Conservation (phyloP, 2,113 vertebrate species). For the Nyctibius bracteatus region DNA sequence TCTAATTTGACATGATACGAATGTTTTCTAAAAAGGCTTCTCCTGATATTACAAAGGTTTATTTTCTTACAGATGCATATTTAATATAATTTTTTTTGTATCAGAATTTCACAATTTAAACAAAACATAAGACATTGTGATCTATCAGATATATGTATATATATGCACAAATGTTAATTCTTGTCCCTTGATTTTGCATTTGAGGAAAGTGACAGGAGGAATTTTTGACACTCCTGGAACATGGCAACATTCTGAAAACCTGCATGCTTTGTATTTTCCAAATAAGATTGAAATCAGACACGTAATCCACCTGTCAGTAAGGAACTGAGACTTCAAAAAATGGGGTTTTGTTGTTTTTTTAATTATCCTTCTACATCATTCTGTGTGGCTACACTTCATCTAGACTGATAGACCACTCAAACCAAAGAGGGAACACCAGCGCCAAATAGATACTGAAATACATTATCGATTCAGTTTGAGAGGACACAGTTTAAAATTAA, state of each 20-base stretch:
- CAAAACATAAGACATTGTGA: neutral
- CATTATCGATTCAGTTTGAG: neutral
- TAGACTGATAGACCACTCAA: neutral
- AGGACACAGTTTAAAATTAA: neutral
- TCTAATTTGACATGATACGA: neutral
- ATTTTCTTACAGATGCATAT: neutral
- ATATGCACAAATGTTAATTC: neutral
- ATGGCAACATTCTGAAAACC: neutral
- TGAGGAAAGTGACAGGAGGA: slow-evolving; percentile 6
- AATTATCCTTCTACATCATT: neutral
- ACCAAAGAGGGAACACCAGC: neutral
- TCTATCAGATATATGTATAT: neutral
- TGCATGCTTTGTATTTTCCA: neutral
- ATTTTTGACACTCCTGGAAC: neutral
- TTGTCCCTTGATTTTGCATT: neutral
- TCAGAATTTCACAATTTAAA: neutral
- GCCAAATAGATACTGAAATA: neutral
- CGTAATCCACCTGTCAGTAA: slow-evolving; percentile 12
- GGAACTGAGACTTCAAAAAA: slow-evolving; percentile 8
- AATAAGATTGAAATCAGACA: slow-evolving; percentile 41
- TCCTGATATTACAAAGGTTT: neutral
- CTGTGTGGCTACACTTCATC: neutral
- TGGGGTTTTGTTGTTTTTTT: neutral
- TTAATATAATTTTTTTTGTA: neutral
- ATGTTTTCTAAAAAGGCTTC: neutral